These are phyloP conservation scores for Dicaeum eximium DNA, from an alignment of 2,113 vertebrate species.

Conservation along the genomic window DNA sequence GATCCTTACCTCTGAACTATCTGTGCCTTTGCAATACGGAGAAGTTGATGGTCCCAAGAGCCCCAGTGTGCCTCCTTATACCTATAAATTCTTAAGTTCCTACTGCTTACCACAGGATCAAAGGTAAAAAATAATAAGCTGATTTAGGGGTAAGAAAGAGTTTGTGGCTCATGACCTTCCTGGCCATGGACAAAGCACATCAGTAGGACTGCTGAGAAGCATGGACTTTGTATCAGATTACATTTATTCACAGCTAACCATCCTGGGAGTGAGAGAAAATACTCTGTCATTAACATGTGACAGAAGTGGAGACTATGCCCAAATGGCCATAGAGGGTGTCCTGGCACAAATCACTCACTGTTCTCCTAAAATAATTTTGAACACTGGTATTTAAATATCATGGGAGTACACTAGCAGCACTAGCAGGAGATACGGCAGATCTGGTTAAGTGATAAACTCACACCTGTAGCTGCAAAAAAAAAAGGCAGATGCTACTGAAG, in stretches of 20 bases:
- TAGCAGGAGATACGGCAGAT: background rate
- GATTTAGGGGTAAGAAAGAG: background rate
- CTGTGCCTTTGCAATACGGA: fast-evolving
- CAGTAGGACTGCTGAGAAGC: background rate
- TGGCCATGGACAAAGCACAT: background rate
- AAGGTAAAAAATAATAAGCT: fast-evolving
- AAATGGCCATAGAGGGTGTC: background rate
- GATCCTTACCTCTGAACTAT: background rate
- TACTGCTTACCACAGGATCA: background rate
- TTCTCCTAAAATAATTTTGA: background rate
- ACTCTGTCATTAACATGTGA: background rate
- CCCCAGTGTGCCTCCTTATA: background rate
- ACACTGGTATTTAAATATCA: background rate
- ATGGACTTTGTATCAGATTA: background rate
- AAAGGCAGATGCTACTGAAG: background rate
- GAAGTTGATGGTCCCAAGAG: background rate
- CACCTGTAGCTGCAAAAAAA: background rate
- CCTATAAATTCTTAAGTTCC: background rate
- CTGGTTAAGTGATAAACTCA: background rate
- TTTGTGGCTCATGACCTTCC: background rate
- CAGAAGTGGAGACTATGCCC: background rate
- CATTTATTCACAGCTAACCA: background rate
- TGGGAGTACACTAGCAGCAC: background rate
- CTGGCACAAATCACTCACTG: background rate
- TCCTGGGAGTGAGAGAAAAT: background rate